Evolutionary conservation across 2,888 invertebrate genomes (phyloP).

Genomic region (Zygaena filipendulae): DNA sequence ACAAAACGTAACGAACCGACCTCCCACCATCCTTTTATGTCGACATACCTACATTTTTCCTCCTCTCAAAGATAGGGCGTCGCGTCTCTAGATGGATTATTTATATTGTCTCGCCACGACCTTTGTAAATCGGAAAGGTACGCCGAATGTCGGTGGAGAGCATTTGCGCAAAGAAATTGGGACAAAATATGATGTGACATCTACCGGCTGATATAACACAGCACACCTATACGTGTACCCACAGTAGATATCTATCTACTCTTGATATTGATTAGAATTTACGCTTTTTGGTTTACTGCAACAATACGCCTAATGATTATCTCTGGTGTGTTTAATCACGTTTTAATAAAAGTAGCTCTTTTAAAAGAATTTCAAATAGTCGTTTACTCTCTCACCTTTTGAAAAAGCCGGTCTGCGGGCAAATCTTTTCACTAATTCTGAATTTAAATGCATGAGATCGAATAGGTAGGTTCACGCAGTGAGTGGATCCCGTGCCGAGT

Average conservation of each 20-base stretch:
- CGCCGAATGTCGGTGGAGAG: constrained; percentile 34
- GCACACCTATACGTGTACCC: no score
- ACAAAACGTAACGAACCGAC: constrained; percentile 65
- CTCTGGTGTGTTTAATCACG: no score
- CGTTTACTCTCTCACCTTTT: no score
- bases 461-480: constrained; percentile 57
- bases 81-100: constrained; percentile 52
- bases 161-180: no score
- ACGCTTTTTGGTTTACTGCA: no score
- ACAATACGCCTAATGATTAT: no score
- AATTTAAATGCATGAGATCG: constrained; percentile 69
- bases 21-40: constrained; percentile 50
- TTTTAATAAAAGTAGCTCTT: no score
- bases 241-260: no score
- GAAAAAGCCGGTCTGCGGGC: constrained; percentile 45
- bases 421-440: constrained; percentile 60
- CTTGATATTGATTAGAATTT: no score
- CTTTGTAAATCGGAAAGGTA: constrained; percentile 32
- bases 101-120: constrained; percentile 42
- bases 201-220: no score
- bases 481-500: constrained; percentile 40
- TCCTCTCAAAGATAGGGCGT: constrained; percentile 32
- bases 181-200: no score
- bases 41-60: constrained; percentile 52
- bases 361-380: no score